A percentile compares a stretch with the other conserved stretches of the same genome.
phyloP scores from a whole-genome alignment of 2,888 invertebrate species.

The Gastrophysa polygoni region DNA sequence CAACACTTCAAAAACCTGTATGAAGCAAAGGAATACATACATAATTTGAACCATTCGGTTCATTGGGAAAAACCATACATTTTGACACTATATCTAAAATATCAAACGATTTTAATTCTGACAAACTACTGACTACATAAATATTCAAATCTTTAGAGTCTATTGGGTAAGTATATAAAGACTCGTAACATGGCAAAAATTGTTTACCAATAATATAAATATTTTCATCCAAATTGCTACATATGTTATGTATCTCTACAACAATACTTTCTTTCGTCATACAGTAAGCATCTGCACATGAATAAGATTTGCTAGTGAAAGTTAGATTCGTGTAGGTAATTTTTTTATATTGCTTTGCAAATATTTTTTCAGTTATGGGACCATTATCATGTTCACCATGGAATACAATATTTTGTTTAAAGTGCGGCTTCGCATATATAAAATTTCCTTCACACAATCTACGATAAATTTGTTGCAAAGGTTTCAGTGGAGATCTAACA shows the following conservation, averaged over 20 bases:
- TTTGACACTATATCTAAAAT: slow-evolving; percentile 4
- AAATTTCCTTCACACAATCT: slow-evolving; percentile 10
- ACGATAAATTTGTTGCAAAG: slow-evolving; percentile 19
- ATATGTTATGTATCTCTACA: slow-evolving; percentile 17
- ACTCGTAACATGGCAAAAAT: slow-evolving; percentile 9
- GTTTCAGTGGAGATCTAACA: slow-evolving; percentile 15
- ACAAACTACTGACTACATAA: not conserved
- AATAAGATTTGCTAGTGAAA: not conserved
- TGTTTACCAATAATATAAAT: slow-evolving; percentile 12
- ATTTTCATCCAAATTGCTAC: slow-evolving; percentile 3
- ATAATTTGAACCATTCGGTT: not conserved
- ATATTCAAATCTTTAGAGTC: not conserved
- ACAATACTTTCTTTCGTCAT: not conserved
- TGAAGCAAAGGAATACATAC: too few relatives aligned
- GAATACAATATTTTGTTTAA: not conserved
- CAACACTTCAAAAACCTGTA: too few relatives aligned
- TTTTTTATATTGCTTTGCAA: not conserved
- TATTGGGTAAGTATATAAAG: not conserved
- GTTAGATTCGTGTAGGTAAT: not conserved
- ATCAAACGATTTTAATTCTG: slow-evolving; percentile 12
- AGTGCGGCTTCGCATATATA: not conserved
- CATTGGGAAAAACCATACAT: not conserved
- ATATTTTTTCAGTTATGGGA: not conserved
- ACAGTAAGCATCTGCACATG: not conserved
- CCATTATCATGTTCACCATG: not conserved